A percentile compares a stretch with the other conserved stretches of the same genome.
These are phyloP conservation scores for Magallana ariakensis DNA, from an alignment of 1,140 invertebrate species.

Conservation along the genomic window DNA sequence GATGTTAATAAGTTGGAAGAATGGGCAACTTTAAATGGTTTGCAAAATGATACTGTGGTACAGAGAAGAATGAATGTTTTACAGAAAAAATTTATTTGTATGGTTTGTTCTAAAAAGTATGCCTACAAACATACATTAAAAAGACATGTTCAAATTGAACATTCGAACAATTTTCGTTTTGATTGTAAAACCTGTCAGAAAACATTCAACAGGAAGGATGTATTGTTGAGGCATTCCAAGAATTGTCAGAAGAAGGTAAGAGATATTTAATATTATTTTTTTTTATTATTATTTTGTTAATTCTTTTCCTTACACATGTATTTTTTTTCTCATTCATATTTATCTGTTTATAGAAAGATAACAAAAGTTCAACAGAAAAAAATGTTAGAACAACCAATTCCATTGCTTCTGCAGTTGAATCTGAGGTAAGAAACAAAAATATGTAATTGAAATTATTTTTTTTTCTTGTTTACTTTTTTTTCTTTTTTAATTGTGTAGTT, in stretches of 20 bases:
- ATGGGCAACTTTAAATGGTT: neutral
- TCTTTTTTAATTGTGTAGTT: too few species aligned
- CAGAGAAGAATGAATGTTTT: neutral
- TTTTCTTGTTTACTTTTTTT: too few species aligned
- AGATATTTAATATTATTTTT: neutral
- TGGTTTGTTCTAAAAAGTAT: neutral
- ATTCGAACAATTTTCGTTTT: neutral
- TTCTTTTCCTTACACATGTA: neutral
- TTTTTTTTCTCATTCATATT: neutral
- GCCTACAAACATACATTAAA: neutral
- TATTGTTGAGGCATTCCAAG: neutral
- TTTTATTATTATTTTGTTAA: neutral
- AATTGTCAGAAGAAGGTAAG: neutral
- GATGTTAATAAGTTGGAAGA: neutral
- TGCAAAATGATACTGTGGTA: neutral
- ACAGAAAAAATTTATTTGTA: neutral
- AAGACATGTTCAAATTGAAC: neutral
- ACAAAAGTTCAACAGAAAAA: too few species aligned
- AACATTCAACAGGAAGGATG: neutral
- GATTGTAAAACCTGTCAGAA: neutral
- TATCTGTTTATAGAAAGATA: too few species aligned
- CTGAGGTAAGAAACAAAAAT: too few species aligned
- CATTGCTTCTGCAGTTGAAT: too few species aligned
- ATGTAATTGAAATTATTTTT: too few species aligned
- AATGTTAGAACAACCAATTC: too few species aligned